Percentiles rank a stretch among this genome's conserved stretches.
phyloP scores from a whole-genome alignment of 2,888 invertebrate genomes.

The Phania funesta region DNA sequence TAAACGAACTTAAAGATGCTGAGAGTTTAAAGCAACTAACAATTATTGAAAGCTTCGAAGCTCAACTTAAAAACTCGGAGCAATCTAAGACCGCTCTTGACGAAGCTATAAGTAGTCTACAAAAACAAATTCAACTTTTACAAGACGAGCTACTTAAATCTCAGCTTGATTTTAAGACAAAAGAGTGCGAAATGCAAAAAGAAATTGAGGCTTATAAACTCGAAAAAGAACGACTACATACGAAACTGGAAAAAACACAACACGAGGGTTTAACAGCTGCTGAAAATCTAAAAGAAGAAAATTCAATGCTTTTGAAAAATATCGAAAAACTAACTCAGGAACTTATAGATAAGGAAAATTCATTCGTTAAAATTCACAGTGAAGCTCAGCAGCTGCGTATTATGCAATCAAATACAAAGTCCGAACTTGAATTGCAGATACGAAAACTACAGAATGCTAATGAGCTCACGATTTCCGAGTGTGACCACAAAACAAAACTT shows the following conservation, averaged over 20 bases:
- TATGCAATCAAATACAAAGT: constrained; percentile 69
- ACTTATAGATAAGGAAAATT: constrained; percentile 61
- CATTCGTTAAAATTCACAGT: constrained; percentile 46
- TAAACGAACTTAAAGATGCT: constrained; percentile 56
- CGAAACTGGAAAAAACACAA: constrained; percentile 67
- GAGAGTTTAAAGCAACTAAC: constrained; percentile 66
- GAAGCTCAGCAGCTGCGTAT: constrained; percentile 68
- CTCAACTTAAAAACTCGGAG: constrained; percentile 66
- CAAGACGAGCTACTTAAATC: constrained; percentile 70
- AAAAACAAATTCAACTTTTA: constrained; percentile 69
- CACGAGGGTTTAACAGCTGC: constrained; percentile 50
- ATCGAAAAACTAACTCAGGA: constrained; percentile 65
- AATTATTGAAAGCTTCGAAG: constrained; percentile 67
- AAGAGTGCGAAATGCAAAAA: constrained; percentile 67
- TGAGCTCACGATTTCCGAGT: constrained; percentile 71
- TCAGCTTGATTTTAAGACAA: constrained; percentile 68
- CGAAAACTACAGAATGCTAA: constrained; percentile 71
- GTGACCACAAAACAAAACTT: constrained; percentile 72
- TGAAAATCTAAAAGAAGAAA: constrained; percentile 58
- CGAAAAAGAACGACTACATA: constrained; percentile 59
- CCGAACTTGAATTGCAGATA: constrained; percentile 67
- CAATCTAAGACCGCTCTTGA: constrained; percentile 66
- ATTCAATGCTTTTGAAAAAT: constrained; percentile 58
- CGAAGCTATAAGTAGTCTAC: constrained; percentile 67
- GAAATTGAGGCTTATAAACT: constrained; percentile 64